Evolutionary conservation across 2,113 vertebrate species (phyloP).

Genomic region (Panurus biarmicus): DNA sequence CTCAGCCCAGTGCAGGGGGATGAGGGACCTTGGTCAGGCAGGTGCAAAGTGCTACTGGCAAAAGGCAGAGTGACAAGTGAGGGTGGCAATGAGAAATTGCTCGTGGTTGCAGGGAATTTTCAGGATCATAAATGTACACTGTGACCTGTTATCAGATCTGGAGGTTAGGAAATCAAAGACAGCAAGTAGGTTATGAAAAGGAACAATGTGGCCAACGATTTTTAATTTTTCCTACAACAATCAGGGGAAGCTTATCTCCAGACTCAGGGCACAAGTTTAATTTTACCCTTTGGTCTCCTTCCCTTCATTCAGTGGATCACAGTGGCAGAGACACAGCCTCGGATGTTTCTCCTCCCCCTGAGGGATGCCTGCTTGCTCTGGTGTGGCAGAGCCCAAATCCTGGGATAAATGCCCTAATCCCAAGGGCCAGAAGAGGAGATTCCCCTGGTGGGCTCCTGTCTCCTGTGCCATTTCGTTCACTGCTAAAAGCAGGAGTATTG

Average conservation of each 20-base stretch:
- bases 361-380: neutral
- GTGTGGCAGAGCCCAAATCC: neutral
- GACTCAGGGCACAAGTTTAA: neutral
- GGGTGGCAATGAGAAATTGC: neutral
- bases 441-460: neutral
- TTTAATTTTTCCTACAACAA: conserved; percentile 7
- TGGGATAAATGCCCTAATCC: neutral
- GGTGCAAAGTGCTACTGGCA: neutral
- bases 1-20: neutral
- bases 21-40: neutral
- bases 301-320: neutral
- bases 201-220: neutral
- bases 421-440: neutral
- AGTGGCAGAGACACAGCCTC: neutral
- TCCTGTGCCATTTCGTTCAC: neutral
- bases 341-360: neutral
- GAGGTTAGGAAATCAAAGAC: neutral
- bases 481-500: neutral
- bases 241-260: neutral
- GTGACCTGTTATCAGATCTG: neutral
- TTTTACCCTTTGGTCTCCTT: neutral
- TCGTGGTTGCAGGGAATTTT: neutral
- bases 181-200: neutral
- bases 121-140: neutral
- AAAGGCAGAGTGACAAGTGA: neutral